These are phyloP conservation scores for Torymus tubicola DNA, from an alignment of 2,888 invertebrate species.

Conservation along the genomic window DNA sequence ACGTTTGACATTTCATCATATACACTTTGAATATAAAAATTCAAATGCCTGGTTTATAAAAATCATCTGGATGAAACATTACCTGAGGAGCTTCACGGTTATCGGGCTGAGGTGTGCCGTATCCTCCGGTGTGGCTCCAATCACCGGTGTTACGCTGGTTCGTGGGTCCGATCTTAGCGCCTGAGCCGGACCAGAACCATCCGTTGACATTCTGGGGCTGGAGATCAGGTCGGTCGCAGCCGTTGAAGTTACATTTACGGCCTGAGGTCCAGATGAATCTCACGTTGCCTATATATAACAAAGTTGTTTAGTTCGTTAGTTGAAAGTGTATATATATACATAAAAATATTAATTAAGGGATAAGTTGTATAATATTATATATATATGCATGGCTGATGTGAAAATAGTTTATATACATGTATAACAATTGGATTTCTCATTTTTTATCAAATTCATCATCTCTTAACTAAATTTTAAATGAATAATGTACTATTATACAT, in stretches of 20 bases:
- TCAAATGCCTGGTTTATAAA: too few relatives aligned
- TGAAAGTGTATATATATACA: too few relatives aligned
- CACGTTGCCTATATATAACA: slow-evolving; percentile 75
- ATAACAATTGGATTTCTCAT: too few relatives aligned
- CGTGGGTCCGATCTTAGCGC: slow-evolving; percentile 93
- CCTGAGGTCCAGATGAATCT: slow-evolving; percentile 94
- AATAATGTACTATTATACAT: too few relatives aligned
- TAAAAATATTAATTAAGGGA: too few relatives aligned
- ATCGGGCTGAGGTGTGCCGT: slow-evolving; percentile 91
- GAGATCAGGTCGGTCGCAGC: slow-evolving; percentile 90
- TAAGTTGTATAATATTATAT: too few relatives aligned
- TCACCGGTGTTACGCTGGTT: slow-evolving; percentile 92
- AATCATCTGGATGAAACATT: slow-evolving; percentile 58
- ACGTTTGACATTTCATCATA: too few relatives aligned
- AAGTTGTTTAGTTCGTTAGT: neutral
- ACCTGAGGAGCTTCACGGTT: slow-evolving; percentile 94
- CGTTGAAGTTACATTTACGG: slow-evolving; percentile 94
- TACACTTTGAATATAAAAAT: too few relatives aligned
- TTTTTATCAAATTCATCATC: too few relatives aligned
- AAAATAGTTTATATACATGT: too few relatives aligned
- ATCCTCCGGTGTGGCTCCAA: slow-evolving; percentile 93
- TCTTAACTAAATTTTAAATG: too few relatives aligned
- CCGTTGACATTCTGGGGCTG: slow-evolving; percentile 90
- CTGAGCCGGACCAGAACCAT: slow-evolving; percentile 97
- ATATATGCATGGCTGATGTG: too few relatives aligned